Evolutionary conservation across 2,888 invertebrate species (phyloP).

Genomic region (Acrobasis suavella): DNA sequence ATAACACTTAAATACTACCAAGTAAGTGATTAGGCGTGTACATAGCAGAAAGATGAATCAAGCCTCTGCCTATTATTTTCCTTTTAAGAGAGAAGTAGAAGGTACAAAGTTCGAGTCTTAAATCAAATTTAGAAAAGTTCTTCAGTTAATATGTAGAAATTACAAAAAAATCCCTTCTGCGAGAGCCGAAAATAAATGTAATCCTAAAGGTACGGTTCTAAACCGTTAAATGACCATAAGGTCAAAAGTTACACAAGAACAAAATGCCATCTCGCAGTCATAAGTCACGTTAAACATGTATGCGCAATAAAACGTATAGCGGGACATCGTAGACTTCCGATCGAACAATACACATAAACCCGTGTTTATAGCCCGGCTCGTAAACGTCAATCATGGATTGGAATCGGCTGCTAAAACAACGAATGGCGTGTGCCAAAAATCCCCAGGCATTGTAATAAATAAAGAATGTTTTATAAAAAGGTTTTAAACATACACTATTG

Average conservation of each 20-base stretch:
- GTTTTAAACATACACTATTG: too few relatives aligned
- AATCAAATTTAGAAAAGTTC: too few relatives aligned
- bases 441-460: background rate
- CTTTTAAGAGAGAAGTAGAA: too few relatives aligned
- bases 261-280: slow-evolving; percentile 2
- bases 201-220: background rate
- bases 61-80: too few relatives aligned
- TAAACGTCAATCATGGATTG: slow-evolving; percentile 13
- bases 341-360: slow-evolving; percentile 13
- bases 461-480: too few relatives aligned
- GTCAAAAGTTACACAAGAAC: slow-evolving; percentile 2
- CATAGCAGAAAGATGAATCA: too few relatives aligned
- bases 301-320: slow-evolving; percentile 2
- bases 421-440: slow-evolving; percentile 1
- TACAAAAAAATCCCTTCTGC: background rate
- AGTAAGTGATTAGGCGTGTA: too few relatives aligned
- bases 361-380: slow-evolving; percentile 8
- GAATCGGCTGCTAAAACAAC: slow-evolving; percentile 2
- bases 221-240: background rate
- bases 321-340: slow-evolving; percentile 1
- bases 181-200: background rate
- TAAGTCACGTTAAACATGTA: slow-evolving; percentile 3
- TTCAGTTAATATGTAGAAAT: too few relatives aligned
- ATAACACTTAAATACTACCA: too few relatives aligned
- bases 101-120: too few relatives aligned